Evolutionary conservation across 2,113 vertebrate species (phyloP).

Genomic region (Ursus arctos): DNA sequence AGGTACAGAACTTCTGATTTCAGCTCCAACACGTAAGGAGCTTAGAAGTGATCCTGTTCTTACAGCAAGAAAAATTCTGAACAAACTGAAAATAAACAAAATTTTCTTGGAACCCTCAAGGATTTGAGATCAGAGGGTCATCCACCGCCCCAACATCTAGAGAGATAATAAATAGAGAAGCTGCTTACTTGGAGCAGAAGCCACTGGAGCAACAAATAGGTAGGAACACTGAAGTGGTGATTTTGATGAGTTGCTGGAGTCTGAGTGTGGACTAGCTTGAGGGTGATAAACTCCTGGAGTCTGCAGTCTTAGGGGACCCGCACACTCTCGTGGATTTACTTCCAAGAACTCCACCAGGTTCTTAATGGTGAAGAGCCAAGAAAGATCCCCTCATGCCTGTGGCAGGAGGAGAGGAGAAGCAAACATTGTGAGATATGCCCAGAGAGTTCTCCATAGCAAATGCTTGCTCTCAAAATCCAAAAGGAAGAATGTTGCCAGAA

Average conservation of each 20-base stretch:
- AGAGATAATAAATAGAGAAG: neutral
- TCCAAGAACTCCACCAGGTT: neutral
- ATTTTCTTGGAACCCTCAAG: neutral
- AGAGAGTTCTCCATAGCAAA: neutral
- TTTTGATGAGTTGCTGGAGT: neutral
- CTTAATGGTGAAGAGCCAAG: neutral
- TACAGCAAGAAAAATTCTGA: neutral
- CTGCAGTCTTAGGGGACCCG: neutral
- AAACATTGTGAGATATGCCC: neutral
- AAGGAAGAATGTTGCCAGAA: neutral
- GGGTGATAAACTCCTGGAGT: neutral
- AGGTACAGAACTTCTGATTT: constrained; percentile 15
- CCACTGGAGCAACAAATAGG: neutral
- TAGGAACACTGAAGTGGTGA: neutral
- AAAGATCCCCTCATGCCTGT: neutral
- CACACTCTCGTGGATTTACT: neutral
- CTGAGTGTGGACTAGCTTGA: neutral
- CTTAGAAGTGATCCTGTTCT: neutral
- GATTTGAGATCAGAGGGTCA: neutral
- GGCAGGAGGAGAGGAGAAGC: neutral
- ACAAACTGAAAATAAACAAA: neutral
- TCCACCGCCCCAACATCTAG: neutral
- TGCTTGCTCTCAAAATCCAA: neutral
- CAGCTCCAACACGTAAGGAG: neutral
- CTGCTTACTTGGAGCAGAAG: neutral